phyloP scores from a whole-genome alignment of 37 sponge, comb jelly and placozoan genomes.

The Hexactinellida sp. region DNA sequence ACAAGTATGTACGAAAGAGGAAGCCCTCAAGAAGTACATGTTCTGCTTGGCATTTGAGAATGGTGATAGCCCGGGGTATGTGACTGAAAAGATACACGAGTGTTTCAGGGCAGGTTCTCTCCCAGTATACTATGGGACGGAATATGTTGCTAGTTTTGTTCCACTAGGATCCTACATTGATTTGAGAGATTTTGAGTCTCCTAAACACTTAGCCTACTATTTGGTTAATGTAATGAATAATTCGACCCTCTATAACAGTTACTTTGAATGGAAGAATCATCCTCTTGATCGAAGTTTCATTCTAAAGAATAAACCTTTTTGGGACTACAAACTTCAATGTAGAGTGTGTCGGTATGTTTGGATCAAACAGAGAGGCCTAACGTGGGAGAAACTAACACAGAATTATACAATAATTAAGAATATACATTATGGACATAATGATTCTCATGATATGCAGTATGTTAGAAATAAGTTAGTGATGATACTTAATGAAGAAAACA shows the following conservation, averaged over 20 bases:
- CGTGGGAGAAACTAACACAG: not conserved
- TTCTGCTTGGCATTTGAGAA: not conserved
- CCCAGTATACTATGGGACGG: not conserved
- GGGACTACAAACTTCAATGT: not conserved
- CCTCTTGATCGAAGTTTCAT: not conserved
- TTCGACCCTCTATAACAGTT: not conserved
- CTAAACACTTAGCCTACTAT: not conserved
- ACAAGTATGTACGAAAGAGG: not conserved
- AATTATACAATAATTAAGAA: not conserved
- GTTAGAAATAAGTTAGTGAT: no score
- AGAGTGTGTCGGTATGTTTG: not conserved
- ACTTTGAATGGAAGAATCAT: not conserved
- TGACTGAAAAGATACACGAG: not conserved
- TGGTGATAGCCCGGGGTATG: not conserved
- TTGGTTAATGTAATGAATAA: not conserved
- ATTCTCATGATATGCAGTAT: no score
- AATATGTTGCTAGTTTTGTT: not conserved
- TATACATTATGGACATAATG: no score
- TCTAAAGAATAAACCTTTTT: not conserved
- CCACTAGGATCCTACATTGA: not conserved
- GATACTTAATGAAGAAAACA: no score
- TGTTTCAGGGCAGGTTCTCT: not conserved
- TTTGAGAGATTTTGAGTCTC: not conserved
- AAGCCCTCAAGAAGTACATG: not conserved
- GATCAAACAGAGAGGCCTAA: not conserved